These are phyloP conservation scores for Theristicus caerulescens DNA, from an alignment of 2,113 vertebrate species.

Conservation along the genomic window DNA sequence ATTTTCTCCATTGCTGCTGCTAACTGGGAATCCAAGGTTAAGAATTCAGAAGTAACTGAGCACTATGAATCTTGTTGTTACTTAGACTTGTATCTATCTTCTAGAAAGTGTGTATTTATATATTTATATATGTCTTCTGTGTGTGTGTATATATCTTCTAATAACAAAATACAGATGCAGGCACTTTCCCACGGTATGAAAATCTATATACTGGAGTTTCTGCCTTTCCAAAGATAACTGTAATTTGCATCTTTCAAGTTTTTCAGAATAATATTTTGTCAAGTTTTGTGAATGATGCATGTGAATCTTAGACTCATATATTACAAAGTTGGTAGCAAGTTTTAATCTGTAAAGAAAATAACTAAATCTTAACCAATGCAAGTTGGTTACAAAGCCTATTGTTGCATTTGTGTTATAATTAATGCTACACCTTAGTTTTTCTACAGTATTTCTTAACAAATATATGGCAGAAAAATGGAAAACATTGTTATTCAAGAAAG, in stretches of 20 bases:
- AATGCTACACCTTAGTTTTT: neutral
- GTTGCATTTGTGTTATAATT: neutral
- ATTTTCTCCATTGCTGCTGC: neutral
- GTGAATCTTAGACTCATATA: fast-evolving
- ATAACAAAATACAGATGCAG: neutral
- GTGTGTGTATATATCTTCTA: neutral
- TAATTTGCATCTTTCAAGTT: neutral
- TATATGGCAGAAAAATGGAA: neutral
- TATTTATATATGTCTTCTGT: neutral
- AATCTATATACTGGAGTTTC: neutral
- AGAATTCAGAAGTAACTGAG: neutral
- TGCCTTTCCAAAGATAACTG: neutral
- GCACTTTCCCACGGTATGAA: neutral
- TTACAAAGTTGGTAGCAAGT: neutral
- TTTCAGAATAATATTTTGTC: neutral
- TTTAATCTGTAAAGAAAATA: neutral
- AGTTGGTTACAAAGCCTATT: neutral
- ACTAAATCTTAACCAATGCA: neutral
- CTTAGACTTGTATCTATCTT: neutral
- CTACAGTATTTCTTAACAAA: neutral
- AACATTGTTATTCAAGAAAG: neutral
- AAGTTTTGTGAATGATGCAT: neutral
- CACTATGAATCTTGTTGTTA: neutral
- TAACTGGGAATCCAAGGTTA: neutral
- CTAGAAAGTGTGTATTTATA: neutral